phyloP scores from a whole-genome alignment of 2,113 vertebrate species.

The Pantherophis guttatus region DNA sequence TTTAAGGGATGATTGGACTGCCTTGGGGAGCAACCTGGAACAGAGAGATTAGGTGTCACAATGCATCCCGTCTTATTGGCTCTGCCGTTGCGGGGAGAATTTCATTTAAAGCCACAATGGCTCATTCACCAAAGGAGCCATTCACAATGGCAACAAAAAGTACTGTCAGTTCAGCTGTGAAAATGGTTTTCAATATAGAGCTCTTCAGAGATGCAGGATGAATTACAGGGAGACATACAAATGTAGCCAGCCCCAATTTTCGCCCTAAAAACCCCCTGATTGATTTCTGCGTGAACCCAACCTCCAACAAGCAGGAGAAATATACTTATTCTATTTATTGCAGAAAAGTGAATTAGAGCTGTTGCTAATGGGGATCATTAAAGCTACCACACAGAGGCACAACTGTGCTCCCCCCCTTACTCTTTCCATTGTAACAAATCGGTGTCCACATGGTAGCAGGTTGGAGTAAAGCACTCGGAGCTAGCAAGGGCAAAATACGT shows the following conservation, averaged over 20 bases:
- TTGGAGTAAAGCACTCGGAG: neutral
- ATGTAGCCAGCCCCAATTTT: neutral
- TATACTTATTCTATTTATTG: neutral
- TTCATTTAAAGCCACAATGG: constrained; percentile 11
- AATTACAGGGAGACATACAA: neutral
- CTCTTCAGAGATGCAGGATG: accelerated
- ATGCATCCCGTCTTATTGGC: neutral
- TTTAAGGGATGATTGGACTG: constrained; percentile 24
- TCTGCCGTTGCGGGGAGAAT: constrained; percentile 21
- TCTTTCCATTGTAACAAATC: neutral
- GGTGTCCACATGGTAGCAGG: too few species aligned
- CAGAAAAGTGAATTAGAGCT: neutral
- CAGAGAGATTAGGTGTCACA: constrained; percentile 24
- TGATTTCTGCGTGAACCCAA: neutral
- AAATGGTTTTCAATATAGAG: neutral
- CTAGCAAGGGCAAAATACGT: neutral
- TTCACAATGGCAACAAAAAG: neutral
- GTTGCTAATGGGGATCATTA: neutral
- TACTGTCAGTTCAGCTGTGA: neutral
- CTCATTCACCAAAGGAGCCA: constrained; percentile 29
- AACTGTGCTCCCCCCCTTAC: neutral
- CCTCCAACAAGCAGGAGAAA: neutral
- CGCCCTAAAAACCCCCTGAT: neutral
- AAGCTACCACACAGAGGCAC: neutral
- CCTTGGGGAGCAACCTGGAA: constrained; percentile 22